These are phyloP conservation scores for Lagorchestes hirsutus DNA, from an alignment of 2,797 vertebrate species.

Conservation along the genomic window DNA sequence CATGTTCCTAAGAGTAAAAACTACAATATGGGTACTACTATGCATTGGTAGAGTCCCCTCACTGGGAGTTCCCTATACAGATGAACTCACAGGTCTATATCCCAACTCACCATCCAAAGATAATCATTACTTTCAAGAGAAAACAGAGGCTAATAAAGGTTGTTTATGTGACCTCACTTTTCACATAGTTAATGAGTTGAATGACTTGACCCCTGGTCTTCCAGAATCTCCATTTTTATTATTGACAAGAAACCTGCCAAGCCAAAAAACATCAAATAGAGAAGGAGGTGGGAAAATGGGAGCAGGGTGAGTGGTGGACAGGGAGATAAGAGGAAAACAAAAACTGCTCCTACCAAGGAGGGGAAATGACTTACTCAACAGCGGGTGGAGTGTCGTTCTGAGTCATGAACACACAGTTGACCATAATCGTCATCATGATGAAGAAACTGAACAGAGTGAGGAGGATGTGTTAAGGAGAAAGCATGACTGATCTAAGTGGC, in stretches of 20 bases:
- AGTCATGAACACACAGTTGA: constrained; percentile 97
- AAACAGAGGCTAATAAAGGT: neutral
- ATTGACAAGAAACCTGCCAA: neutral
- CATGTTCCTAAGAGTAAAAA: neutral
- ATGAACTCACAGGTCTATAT: neutral
- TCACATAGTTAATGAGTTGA: neutral
- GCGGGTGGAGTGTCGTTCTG: constrained; percentile 85
- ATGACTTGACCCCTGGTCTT: neutral
- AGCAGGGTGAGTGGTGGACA: neutral
- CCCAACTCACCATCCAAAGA: neutral
- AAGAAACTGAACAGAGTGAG: constrained; percentile 95
- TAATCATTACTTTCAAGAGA: neutral
- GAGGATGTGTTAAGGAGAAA: constrained; percentile 89
- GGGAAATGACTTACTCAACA: constrained; percentile 73
- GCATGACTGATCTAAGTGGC: neutral
- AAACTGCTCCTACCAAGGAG: neutral
- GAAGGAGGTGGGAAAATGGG: neutral
- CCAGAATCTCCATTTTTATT: neutral
- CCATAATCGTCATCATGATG: constrained; percentile 96
- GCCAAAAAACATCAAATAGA: neutral
- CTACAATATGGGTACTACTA: neutral
- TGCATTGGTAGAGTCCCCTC: neutral
- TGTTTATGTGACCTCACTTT: neutral
- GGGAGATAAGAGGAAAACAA: neutral
- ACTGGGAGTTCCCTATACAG: neutral